These are phyloP conservation scores for Argyresthia albistria DNA, from an alignment of 2,888 invertebrate species.

Conservation along the genomic window DNA sequence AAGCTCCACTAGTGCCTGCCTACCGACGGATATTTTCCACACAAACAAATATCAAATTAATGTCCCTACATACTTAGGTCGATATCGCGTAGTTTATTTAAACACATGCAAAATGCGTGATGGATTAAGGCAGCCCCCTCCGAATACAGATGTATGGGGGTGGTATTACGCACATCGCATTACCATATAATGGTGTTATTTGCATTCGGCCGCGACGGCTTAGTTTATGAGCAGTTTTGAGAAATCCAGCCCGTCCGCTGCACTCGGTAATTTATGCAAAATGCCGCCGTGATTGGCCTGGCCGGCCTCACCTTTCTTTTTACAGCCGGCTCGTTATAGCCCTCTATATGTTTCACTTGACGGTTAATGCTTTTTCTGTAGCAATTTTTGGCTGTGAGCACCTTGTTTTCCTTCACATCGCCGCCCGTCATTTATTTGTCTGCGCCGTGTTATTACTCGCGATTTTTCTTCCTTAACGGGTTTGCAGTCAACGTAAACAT, in stretches of 20 bases:
- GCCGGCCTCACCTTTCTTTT: slow-evolving; percentile 35
- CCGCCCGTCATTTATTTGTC: slow-evolving; percentile 10
- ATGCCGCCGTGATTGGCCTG: slow-evolving; percentile 50
- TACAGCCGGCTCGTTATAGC: slow-evolving; percentile 30
- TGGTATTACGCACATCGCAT: slow-evolving; percentile 57
- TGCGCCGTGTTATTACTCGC: slow-evolving; percentile 12
- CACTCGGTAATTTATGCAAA: slow-evolving; percentile 61
- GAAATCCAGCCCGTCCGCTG: slow-evolving; percentile 48
- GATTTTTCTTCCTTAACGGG: slow-evolving; percentile 13
- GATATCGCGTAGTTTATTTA: no score
- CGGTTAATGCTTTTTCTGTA: slow-evolving; percentile 22
- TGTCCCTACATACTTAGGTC: no score
- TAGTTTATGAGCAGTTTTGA: slow-evolving; percentile 59
- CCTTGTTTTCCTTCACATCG: slow-evolving; percentile 12
- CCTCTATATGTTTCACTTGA: slow-evolving; percentile 25
- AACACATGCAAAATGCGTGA: no score
- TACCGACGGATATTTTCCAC: no score
- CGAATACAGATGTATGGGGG: slow-evolving; percentile 38
- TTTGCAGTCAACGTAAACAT: not conserved
- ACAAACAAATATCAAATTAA: no score
- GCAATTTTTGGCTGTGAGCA: slow-evolving; percentile 8
- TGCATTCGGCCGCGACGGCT: slow-evolving; percentile 50
- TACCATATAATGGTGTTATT: slow-evolving; percentile 67
- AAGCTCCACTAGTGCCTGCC: no score
- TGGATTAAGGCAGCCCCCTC: slow-evolving; percentile 17